Evolutionary conservation across 2,888 invertebrate species (phyloP), one percentile per base, ranked within the genome.

Genomic region (Andrena fulva): DNA sequence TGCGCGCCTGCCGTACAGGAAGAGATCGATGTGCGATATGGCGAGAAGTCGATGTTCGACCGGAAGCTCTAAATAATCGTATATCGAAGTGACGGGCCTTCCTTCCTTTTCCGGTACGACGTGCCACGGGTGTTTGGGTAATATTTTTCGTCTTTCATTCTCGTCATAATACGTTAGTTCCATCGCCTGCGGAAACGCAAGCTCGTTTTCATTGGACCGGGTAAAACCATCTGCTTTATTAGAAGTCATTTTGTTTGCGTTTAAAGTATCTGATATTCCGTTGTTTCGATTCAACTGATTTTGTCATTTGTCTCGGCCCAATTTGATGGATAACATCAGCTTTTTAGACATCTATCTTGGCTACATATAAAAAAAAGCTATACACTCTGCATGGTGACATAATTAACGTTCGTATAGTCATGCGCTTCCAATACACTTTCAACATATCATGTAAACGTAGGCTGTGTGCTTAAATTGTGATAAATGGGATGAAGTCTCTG

Each of bases 111-210:
- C 93, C 93, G 92, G 90, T 90, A 85, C 85, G 91, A 88, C 84
- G 90, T 90, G 89, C 90, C 89, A 90, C 91, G 88, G 88, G 85
- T 82, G 88, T 86, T 87, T 89, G 89, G 91, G 93, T 92, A 92
- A 93, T 92, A 91, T 91, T 93, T 92, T 92, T 91, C 92, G 88
- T 92, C 92, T 93, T 89, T 88, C 91, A 92, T 92, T 91, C 89
- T 89, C 82, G 82, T 87, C 86, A 87, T 82, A 84, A 89, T 91
- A 89, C 89, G 78, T 86, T 87, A 89, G 85, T 89, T 85, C 69
- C 85, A 85, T 85, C 86, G 84, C 75, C 85, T 84, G 70, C 68
- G 75, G 80, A 84, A 87, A 85, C 69, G 68, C 75, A 80, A 74
- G 80, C 81, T 89, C 85, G 77, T 77, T 86, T 86, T 86, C 86